Percentiles rank a stretch among this genome's conserved stretches.
These are phyloP conservation scores for Erpobdella octoculata DNA, from an alignment of 2,888 invertebrate genomes.

Conservation along the genomic window DNA sequence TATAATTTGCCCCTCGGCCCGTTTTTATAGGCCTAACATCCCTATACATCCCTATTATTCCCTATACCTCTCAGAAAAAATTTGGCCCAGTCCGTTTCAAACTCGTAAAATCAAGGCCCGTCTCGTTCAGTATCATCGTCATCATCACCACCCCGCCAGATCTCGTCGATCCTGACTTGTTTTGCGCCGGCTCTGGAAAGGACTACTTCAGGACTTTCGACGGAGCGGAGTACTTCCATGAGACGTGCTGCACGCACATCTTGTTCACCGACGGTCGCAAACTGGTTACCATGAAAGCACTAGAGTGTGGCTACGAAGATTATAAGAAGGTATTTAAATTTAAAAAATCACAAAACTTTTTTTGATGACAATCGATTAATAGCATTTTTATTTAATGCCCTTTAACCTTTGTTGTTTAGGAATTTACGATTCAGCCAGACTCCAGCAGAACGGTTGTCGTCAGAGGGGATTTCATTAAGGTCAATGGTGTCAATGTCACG, in stretches of 20 bases:
- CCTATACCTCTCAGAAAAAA: no score
- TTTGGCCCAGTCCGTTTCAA: no score
- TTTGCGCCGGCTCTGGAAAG: slow-evolving; percentile 11
- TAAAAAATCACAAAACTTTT: not conserved
- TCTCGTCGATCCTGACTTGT: not conserved
- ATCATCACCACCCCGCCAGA: no score
- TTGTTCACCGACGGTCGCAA: not conserved
- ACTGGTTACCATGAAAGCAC: not conserved
- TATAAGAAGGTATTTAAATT: not conserved
- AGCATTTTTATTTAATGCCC: not conserved
- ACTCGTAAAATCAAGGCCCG: no score
- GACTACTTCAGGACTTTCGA: slow-evolving; percentile 19
- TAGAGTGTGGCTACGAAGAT: not conserved
- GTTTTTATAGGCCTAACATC: no score
- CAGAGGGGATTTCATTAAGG: not conserved
- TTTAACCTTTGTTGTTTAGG: no score
- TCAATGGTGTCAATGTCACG: not conserved
- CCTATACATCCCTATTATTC: no score
- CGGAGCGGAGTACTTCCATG: slow-evolving; percentile 9
- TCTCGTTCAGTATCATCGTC: no score
- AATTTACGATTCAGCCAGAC: slow-evolving; percentile 4
- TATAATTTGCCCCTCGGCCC: no score
- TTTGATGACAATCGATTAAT: not conserved
- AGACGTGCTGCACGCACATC: not conserved
- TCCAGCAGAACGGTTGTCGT: not conserved